Base-by-base conservation (phyloP, 2,113 vertebrate genomes). In the Rhinogobius similis region DNA sequence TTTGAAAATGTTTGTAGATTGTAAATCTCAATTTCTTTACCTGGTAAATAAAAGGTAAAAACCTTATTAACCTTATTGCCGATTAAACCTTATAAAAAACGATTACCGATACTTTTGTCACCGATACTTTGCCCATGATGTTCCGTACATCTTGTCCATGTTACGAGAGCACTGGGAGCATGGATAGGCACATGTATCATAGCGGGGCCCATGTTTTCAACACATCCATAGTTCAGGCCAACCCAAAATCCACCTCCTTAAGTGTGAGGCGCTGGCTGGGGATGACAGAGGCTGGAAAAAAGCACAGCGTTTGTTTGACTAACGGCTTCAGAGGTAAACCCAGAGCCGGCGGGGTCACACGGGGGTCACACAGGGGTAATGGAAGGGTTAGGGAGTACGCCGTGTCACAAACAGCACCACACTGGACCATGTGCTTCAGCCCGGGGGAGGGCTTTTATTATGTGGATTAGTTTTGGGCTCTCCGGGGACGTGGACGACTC, bases 281-380 rank as follows among this genome's bases (percentile, higher is more conserved):
- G 62, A 71, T 64, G 76, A 79, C 68, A 64, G 63, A 72, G 67
- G 69, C 38, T 32, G 76, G 62, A 76, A 76, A 55, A 83, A 82
- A 68, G 50, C 55, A 39, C 14, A 5, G 18, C 63, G 62, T 76
- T 82, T 73, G 73, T 82, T 66, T 81, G 80, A 81, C 20, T 79
- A 75, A 86, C 32, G n/a, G 79, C 74, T 61, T 53, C 20, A 32
- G 75, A 71, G 78, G 75, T 71, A 73, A 50, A 53, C 36, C 50
- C 62, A 64, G 68, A 72, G 32, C 11, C 5, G 18, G 38, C 11
- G 26, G 52, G 73, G 29, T 75, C 58, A 50, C 43, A 1, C 26
- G 0, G 52, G 26, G 55, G 55, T 58, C 55, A 58, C 24, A 1
- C 53, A 13, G 53, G 24, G 53, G 53, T 26, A 26, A 55, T 26